Conservation (phyloP, 2,113 vertebrate species). For the Xiphophorus couchianus region DNA sequence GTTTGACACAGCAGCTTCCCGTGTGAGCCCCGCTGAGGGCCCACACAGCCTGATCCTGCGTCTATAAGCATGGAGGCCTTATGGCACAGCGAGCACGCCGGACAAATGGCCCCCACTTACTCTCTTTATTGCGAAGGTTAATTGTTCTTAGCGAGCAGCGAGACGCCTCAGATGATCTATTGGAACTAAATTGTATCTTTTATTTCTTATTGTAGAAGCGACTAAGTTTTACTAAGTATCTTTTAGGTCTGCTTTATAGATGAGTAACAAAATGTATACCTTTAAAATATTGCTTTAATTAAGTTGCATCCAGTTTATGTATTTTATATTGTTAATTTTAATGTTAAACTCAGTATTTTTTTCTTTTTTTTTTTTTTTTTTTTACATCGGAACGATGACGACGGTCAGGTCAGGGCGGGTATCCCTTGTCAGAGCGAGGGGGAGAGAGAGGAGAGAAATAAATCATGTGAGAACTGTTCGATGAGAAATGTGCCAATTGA, state of each 20-base stretch:
- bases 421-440: neutral
- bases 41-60: constrained; percentile 50
- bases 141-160: neutral
- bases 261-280: neutral
- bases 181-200: neutral
- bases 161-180: neutral
- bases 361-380: neutral
- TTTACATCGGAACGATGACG: neutral
- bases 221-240: neutral
- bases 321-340: neutral
- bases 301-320: too few species aligned
- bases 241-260: neutral
- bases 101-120: constrained; percentile 59
- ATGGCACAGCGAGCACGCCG: constrained; percentile 29
- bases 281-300: neutral
- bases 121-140: neutral
- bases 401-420: too few species aligned
- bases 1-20: constrained; percentile 22
- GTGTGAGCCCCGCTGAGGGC: constrained; percentile 19
- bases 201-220: neutral
- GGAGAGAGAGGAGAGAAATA: constrained; percentile 31
- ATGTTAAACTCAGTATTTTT: neutral
- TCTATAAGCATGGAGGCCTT: constrained; percentile 26
- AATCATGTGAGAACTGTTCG: constrained; percentile 39
- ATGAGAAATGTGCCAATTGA: constrained; percentile 62